Percentiles rank a stretch among this genome's conserved stretches.
These are phyloP conservation scores for Etia nguti DNA, from an alignment of 2,113 vertebrate species.

Conservation along the genomic window DNA sequence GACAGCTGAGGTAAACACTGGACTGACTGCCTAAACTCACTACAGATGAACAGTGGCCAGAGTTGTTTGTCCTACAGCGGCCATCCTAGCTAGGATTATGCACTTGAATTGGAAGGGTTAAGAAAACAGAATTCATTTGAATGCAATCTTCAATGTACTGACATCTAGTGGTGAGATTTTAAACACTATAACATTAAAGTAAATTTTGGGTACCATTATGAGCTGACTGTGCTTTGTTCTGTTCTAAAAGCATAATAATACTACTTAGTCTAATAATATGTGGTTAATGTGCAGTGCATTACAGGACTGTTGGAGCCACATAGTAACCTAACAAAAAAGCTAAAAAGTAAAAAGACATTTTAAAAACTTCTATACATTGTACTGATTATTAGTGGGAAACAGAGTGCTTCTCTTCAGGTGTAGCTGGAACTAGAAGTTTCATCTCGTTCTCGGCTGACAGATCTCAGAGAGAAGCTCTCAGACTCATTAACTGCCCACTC, in stretches of 20 bases:
- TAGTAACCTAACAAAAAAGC: neutral
- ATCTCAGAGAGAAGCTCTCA: constrained; percentile 58
- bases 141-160: neutral
- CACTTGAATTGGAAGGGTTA: neutral
- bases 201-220: neutral
- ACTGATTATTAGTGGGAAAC: constrained; percentile 44
- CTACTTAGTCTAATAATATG: neutral
- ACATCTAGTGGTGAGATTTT: neutral
- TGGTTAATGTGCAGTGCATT: neutral
- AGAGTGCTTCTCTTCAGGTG: constrained; percentile 16
- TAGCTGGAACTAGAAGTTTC: constrained; percentile 21
- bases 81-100: neutral
- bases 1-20: neutral
- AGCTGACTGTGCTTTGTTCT: neutral
- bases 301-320: neutral
- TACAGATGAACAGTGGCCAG: neutral
- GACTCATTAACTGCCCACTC: constrained; percentile 69
- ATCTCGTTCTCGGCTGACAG: constrained; percentile 49
- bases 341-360: neutral
- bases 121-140: neutral
- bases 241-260: neutral
- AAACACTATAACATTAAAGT: neutral
- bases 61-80: neutral
- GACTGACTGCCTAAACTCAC: neutral
- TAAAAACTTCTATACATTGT: neutral